Evolutionary conservation across 2,888 invertebrate genomes (phyloP), one percentile per base, ranked within the genome.

Genomic region (Morpho deidamia): DNA sequence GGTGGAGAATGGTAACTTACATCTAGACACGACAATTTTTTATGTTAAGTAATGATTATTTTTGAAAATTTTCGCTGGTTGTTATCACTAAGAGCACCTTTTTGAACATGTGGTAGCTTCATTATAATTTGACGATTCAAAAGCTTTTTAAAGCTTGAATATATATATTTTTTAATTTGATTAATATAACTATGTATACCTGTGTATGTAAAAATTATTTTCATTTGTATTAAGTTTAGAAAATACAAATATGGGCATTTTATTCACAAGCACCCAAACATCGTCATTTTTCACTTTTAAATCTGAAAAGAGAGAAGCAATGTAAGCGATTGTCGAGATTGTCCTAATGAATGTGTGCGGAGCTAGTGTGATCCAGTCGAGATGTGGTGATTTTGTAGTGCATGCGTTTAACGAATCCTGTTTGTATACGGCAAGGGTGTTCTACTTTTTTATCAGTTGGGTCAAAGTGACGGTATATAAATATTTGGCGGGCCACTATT

Each of bases 251-350:
- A 83, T 83, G 0, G 93, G 94, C 83, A 95, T 92, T 7, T 91
- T 91, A 65, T 95, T 94, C 0, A 92, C 91, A 52, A 95, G 78
- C 0, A 94, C 81, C 91, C 94, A 94, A 0, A 95, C 85, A 5
- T 91, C 90, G 2, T 91, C 88, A 0, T 88, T 85, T 45, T 89
- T 90, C 34, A 95, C 78, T 74, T 92, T 76, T 11, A 88, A 59
- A 74, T 87, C 72, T 88, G 74, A 0, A 76, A 75, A 44, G 12
- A 38, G 2, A 2, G 5, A 5, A 23, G 23, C 5, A 23, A 23
- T 1, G 5, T 23, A n/a, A n/a, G n/a, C n/a, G n/a, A n/a, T n/a
- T n/a, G n/a, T n/a, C n/a, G 34, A 34, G 8, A 10, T 5, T 38
- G 8, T 10, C 5, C n/a, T 38, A 38, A 38, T 10, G 7, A 34